Evolutionary conservation across 1,140 invertebrate genomes (phyloP).

Genomic region (Drosophila novamexicana): DNA sequence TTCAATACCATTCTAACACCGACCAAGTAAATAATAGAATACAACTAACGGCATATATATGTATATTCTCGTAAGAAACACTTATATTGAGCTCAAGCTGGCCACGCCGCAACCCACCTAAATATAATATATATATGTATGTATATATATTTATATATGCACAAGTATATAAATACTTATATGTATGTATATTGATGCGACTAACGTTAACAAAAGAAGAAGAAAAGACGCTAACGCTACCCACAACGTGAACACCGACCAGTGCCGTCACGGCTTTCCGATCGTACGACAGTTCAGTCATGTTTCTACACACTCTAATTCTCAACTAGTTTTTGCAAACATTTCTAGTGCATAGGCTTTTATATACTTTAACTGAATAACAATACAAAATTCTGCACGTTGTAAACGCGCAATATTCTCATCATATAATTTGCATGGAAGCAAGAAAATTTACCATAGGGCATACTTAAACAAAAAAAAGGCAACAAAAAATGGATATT

Average conservation of each 20-base stretch:
- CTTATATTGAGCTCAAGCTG: constrained; percentile 76
- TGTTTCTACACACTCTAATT: constrained; percentile 45
- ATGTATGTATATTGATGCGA: constrained; percentile 44
- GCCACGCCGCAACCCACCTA: constrained; percentile 79
- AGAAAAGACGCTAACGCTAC: constrained; percentile 70
- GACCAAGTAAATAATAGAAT: constrained; percentile 53
- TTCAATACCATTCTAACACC: constrained; percentile 55
- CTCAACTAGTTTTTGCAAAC: constrained; percentile 65
- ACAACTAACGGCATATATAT: constrained; percentile 33
- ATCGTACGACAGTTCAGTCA: constrained; percentile 39
- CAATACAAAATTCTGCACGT: constrained; percentile 49
- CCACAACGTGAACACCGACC: constrained; percentile 46
- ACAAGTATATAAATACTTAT: constrained; percentile 26
- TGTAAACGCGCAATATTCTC: constrained; percentile 67
- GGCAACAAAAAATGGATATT: constrained; percentile 14
- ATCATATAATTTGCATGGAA: constrained; percentile 59
- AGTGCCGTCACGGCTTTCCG: constrained; percentile 51
- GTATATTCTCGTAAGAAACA: constrained; percentile 25
- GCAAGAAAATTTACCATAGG: constrained; percentile 51
- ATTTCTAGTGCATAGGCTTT: constrained; percentile 61
- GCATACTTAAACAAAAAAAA: constrained; percentile 27
- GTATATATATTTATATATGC: constrained; percentile 5
- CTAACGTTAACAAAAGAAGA: constrained; percentile 28
- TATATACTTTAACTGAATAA: constrained; percentile 39
- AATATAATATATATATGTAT: constrained; percentile 58